A percentile compares a stretch with the other conserved stretches of the same genome.
Evolutionary conservation across 2,113 vertebrate genomes (phyloP).

Genomic region (Scomber colias): DNA sequence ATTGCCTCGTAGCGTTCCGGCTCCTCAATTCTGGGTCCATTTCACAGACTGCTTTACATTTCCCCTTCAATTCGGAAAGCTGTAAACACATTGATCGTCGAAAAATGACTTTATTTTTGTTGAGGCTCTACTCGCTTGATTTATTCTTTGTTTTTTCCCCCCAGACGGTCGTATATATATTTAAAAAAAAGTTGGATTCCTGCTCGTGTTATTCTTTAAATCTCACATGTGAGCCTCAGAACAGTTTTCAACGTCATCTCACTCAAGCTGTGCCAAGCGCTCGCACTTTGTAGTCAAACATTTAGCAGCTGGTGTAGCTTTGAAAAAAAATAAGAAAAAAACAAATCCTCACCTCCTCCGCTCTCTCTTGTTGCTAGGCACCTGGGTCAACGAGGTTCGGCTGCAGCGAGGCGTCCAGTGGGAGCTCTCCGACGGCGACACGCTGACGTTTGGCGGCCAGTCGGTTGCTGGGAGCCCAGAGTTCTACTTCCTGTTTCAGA

Average conservation of each 20-base stretch:
- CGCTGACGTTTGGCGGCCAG: slow-evolving; percentile 87
- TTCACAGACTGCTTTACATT: slow-evolving; percentile 55
- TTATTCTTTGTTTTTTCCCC: slow-evolving; percentile 5
- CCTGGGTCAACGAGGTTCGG: slow-evolving; percentile 91
- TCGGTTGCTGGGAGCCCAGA: slow-evolving; percentile 82
- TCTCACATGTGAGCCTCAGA: not conserved
- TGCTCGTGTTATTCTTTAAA: no score
- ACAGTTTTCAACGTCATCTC: no score
- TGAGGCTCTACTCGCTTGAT: not conserved
- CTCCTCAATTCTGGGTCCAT: slow-evolving; percentile 34
- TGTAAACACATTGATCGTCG: slow-evolving; percentile 49
- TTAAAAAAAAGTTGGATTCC: slow-evolving; percentile 7
- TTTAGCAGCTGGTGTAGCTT: not conserved
- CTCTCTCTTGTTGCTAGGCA: slow-evolving; percentile 80
- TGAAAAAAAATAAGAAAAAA: not conserved
- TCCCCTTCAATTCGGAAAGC: not conserved
- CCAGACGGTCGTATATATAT: not conserved
- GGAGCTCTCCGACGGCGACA: slow-evolving; percentile 90
- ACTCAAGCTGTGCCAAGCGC: no score
- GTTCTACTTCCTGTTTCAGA: slow-evolving; percentile 95
- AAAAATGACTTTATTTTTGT: slow-evolving; percentile 42
- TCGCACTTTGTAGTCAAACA: not conserved
- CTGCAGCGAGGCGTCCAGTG: slow-evolving; percentile 83
- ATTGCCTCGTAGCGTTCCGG: slow-evolving; percentile 51
- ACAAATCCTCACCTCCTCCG: not conserved